Conservation (phyloP, 1,140 invertebrate species). For the Paracyclopina nana region DNA sequence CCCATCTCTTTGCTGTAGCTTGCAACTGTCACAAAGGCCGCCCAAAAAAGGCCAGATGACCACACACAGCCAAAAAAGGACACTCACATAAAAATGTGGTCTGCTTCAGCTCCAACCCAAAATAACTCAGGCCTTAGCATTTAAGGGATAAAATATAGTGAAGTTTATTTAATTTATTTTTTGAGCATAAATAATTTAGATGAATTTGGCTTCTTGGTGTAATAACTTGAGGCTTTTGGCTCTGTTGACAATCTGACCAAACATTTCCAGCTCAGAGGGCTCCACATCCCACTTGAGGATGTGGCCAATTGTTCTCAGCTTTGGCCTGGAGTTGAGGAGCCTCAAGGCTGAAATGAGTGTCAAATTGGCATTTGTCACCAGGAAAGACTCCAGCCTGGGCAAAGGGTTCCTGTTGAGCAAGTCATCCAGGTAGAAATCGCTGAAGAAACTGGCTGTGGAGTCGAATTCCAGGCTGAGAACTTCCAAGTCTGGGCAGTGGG, state of each 20-base stretch:
- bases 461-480: slow-evolving; percentile 2
- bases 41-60: not conserved
- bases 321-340: slow-evolving; percentile 5
- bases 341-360: slow-evolving; percentile 15
- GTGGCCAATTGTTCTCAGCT: slow-evolving; percentile 4
- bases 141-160: not conserved
- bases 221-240: slow-evolving; percentile 13
- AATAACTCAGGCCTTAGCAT: not conserved
- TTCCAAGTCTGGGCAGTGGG: slow-evolving; percentile 7
- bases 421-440: slow-evolving; percentile 13
- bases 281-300: slow-evolving; percentile 14
- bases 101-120: not conserved
- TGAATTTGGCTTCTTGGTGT: too few relatives aligned
- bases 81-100: not conserved
- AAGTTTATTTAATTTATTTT: not conserved
- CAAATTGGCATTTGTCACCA: not conserved
- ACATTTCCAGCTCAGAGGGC: slow-evolving; percentile 6
- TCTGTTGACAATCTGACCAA: slow-evolving; percentile 9
- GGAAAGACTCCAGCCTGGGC: not conserved
- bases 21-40: not conserved
- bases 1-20: not conserved
- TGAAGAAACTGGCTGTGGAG: slow-evolving; percentile 10
- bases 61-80: not conserved
- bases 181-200: slow-evolving; percentile 8
- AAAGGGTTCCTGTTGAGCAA: slow-evolving; percentile 3